Base-by-base conservation (phyloP, 64 coral and sea anemone genomes). In the Montipora capricornis region DNA sequence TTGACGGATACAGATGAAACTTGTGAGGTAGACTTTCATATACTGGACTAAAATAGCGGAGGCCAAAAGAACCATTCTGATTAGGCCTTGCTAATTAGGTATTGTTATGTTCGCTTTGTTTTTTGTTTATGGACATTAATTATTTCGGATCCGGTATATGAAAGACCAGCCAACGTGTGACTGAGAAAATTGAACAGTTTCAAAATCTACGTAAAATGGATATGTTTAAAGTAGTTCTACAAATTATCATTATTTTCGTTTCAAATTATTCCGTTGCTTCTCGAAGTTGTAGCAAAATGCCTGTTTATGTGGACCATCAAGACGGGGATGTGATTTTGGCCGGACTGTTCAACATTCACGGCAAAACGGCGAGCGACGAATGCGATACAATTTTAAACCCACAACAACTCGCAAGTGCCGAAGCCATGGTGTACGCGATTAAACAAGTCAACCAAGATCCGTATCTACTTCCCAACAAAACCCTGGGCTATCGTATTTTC, bases 391-490 rank as follows among this genome's bases (percentile, higher is more conserved):
- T 17, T 68, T 77, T 92, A 37, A 84, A 92, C 53, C 46, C 81
- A 61, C 80, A 76, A 6, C 80, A 71, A 4, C 74, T 92, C 4
- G 90, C 80, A 58, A 75, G 76, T 16, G 88, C 84, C 17, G 88
- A 95, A 49, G 93, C 93, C 10, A 87, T 95, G 81, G 47, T 87
- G 9, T 95, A 79, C 58, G 93, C 93, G 10, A 95, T 95, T 15
- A 75, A 91, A 9, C 52, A 78, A 1, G 73, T 95, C 8, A 91
- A 95, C 76, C 76, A 69, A 2, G 62, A 80, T 52, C 13, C 62
- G 55, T 44, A 4, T 12, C 48, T 95, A 26, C 74, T 95, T 13
- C 88, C 88, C 44, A 86, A 87, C 3, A 78, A 80, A 15, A 95
- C 73, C 8, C 64, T 95, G 16, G 93, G 93, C 4, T 95, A 85